Conservation (phyloP, 2,888 invertebrate species). For the Watsonalla binaria region DNA sequence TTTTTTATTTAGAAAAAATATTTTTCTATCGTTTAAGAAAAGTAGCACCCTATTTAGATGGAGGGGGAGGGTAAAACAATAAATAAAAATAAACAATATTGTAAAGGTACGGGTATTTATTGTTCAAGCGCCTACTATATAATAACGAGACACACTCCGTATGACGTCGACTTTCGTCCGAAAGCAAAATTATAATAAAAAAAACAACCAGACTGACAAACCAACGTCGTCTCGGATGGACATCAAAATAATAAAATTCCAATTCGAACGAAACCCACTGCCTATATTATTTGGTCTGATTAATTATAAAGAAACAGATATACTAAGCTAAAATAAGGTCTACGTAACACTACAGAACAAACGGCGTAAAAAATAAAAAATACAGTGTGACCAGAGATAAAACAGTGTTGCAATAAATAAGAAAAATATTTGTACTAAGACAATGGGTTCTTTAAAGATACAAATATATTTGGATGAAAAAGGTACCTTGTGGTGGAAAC, state of each 20-base stretch:
- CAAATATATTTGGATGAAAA: background rate
- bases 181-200: slow-evolving; percentile 53
- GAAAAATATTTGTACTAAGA: slow-evolving; percentile 7
- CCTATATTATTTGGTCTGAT: slow-evolving; percentile 42
- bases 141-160: slow-evolving; percentile 63
- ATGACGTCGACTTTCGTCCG: slow-evolving; percentile 47
- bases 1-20: no score
- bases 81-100: slow-evolving; percentile 40
- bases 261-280: slow-evolving; percentile 53
- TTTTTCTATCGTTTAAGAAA: background rate
- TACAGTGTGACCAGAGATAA: slow-evolving; percentile 11
- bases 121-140: slow-evolving; percentile 75
- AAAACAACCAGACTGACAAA: slow-evolving; percentile 54
- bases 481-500: slow-evolving; percentile 2
- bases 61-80: slow-evolving; percentile 7
- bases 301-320: slow-evolving; percentile 10
- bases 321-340: slow-evolving; percentile 20
- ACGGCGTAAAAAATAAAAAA: slow-evolving; percentile 8
- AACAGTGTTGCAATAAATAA: slow-evolving; percentile 6
- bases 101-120: slow-evolving; percentile 73
- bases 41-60: background rate
- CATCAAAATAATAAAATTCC: slow-evolving; percentile 29
- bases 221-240: slow-evolving; percentile 45
- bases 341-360: slow-evolving; percentile 21
- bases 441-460: slow-evolving; percentile 12